Percentiles rank a stretch among this genome's conserved stretches.
Evolutionary conservation across 2,113 vertebrate species (phyloP).

Genomic region (Himantopus leucocephalus): DNA sequence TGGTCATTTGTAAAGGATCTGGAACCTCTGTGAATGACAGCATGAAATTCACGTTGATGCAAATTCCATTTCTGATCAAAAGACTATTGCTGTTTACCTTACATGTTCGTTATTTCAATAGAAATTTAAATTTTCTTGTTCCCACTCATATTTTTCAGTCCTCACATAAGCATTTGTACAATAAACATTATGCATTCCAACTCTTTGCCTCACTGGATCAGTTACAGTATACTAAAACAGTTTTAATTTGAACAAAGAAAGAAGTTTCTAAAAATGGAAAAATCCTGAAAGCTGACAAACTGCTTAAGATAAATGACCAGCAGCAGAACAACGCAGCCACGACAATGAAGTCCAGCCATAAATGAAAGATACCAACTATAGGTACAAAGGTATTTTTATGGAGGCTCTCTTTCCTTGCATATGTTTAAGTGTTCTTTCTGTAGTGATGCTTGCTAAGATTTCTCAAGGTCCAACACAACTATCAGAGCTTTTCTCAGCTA

Average conservation of each 20-base stretch:
- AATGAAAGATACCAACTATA: background rate
- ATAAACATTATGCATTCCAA: background rate
- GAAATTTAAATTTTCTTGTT: background rate
- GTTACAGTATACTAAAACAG: background rate
- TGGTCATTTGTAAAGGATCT: background rate
- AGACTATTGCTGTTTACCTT: background rate
- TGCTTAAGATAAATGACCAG: background rate
- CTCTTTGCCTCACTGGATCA: background rate
- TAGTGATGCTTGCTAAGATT: background rate
- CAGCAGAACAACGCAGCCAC: background rate
- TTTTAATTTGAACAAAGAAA: background rate
- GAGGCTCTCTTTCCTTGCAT: background rate
- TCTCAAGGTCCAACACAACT: conserved; percentile 18
- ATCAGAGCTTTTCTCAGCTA: background rate
- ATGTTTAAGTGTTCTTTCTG: background rate
- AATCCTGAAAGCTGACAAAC: background rate
- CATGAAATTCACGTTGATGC: background rate
- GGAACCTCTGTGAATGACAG: background rate
- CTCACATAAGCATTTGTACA: background rate
- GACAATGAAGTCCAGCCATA: background rate
- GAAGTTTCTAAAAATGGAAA: background rate
- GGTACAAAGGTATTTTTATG: background rate
- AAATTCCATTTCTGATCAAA: background rate
- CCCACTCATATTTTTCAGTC: background rate
- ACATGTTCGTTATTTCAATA: background rate